Conservation (phyloP, 2,113 vertebrate genomes). For the Carassius auratus region DNA sequence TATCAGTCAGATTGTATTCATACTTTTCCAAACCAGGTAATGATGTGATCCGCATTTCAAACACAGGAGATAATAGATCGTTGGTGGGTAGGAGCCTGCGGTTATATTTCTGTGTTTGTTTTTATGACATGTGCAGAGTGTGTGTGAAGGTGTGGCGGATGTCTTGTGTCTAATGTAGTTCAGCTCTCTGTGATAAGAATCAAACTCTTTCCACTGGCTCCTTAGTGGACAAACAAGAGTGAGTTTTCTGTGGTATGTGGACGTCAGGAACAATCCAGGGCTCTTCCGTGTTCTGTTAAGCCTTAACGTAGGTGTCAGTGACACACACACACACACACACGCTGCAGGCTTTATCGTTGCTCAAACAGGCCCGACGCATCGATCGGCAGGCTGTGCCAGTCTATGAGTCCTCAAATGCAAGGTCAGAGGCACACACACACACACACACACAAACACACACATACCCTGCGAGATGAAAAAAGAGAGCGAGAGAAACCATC, state of each 20-base stretch:
- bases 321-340: slow-evolving; percentile 28
- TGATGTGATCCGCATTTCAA: background rate
- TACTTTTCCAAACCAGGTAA: background rate
- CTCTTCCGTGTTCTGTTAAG: slow-evolving; percentile 5
- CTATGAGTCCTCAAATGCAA: slow-evolving; percentile 58
- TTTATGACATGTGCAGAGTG: slow-evolving; percentile 8
- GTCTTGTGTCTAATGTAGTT: background rate
- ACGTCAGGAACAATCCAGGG: slow-evolving; percentile 2
- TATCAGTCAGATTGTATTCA: background rate
- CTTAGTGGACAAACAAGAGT: slow-evolving; percentile 34
- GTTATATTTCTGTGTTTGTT: slow-evolving; percentile 6
- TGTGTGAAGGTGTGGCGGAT: background rate
- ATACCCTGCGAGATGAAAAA: slow-evolving; percentile 19
- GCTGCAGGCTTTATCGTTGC: slow-evolving; percentile 54
- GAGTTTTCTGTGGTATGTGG: slow-evolving; percentile 17
- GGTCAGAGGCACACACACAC: slow-evolving; percentile 54
- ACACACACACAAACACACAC: background rate
- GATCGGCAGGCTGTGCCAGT: slow-evolving; percentile 53
- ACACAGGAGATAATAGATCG: background rate
- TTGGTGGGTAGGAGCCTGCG: background rate
- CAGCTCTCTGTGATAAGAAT: slow-evolving; percentile 28
- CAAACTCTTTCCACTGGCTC: slow-evolving; percentile 7
- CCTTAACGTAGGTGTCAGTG: slow-evolving; percentile 33
- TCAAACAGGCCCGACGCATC: slow-evolving; percentile 57
- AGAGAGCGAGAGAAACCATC: slow-evolving; percentile 17